Evolutionary conservation across 2,888 invertebrate genomes (phyloP), one percentile per base, ranked within the genome.

Genomic region (Lordiphosa andalusiaca): DNA sequence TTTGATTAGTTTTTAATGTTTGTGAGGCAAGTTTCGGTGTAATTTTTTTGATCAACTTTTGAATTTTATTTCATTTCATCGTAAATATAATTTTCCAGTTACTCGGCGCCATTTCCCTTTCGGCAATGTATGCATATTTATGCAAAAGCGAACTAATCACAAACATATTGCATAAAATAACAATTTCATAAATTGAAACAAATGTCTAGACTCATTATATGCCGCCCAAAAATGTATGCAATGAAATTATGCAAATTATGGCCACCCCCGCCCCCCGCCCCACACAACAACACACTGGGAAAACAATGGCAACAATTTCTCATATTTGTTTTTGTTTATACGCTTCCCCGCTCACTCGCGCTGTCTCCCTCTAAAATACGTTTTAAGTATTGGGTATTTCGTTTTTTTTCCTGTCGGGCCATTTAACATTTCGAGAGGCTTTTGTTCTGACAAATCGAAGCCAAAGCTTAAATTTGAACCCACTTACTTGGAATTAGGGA

Each of bases 1-100:
- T 80, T 85, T 85, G 85, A 80, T 80, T 80, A 80, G 80, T 80
- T 85, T 80, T 83, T 80, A 85, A 80, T 85, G 77, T 81, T 84
- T 77, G 75, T 57, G 38, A 56, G 56, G 63, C 66, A 62, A 71
- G 63, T 63, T 77, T 52, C 59, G 49, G 56, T 52, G 60, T 66
- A 69, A 76, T 64, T 76, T 77, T 61, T 61, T 59, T 30, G 30
- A 30, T 63, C 53, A 65, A 74, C 53, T 63, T 74, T 71, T 63
- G 53, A 62, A 60, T 63, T 60, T 53, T 23, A 65, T 61, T 65
- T 61, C 47, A 63, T 55, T 55, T 51, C 42, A 30, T 13, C 6
- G 16, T 33, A 42, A 52, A 52, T 59, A 67, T 63, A 53, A 72
- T 50, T 49, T 53, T 9, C 38, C 16, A 21, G 38, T 30, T n/a